These are phyloP conservation scores for Zaprionus kolodkinae DNA, from an alignment of 1,140 invertebrate species.

Conservation along the genomic window DNA sequence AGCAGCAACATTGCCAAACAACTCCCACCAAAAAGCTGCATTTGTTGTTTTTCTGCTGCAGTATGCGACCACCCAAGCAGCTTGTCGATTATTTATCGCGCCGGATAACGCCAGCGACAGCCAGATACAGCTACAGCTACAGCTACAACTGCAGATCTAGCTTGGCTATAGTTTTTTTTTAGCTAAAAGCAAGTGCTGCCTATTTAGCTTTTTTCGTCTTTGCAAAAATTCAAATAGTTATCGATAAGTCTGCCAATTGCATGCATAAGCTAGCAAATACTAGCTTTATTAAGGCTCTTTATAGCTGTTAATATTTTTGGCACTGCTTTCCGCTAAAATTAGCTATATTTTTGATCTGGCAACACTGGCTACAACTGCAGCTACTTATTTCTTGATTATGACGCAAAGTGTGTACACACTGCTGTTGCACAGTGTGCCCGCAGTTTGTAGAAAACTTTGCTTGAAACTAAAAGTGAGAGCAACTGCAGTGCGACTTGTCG, in stretches of 20 bases:
- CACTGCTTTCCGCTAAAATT: too few relatives aligned
- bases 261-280: too few relatives aligned
- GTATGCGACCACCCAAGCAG: constrained; percentile 38
- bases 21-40: constrained; percentile 20
- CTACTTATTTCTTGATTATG: constrained; percentile 1
- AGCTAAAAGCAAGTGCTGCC: neutral
- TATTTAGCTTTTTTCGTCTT: too few relatives aligned
- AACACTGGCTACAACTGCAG: neutral
- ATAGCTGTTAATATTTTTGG: too few relatives aligned
- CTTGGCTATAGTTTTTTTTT: neutral
- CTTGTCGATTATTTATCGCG: constrained; percentile 46
- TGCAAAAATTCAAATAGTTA: too few relatives aligned
- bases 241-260: too few relatives aligned
- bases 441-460: neutral
- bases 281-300: too few relatives aligned
- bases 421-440: neutral
- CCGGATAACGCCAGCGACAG: constrained; percentile 35
- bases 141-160: neutral
- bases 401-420: neutral
- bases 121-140: constrained; percentile 7
- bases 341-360: too few relatives aligned
- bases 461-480: neutral
- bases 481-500: constrained; percentile 8
- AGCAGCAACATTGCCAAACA: constrained; percentile 8
- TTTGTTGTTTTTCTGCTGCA: constrained; percentile 10